Percentiles rank a stretch among this genome's conserved stretches.
Evolutionary conservation across 1,140 invertebrate genomes (phyloP).

Genomic region (Aphidius ervi): DNA sequence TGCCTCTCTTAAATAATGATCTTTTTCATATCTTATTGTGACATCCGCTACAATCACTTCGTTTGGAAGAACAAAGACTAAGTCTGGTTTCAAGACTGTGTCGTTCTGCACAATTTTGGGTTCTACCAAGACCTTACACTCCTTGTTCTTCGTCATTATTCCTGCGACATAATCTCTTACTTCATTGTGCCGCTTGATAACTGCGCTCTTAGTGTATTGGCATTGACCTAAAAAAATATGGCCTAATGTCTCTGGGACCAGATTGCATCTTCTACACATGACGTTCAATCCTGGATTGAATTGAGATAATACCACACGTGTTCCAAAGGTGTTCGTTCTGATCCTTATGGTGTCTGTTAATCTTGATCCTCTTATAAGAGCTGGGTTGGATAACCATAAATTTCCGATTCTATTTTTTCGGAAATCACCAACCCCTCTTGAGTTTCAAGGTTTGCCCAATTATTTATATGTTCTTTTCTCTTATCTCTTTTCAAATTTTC

Average conservation of each 20-base stretch:
- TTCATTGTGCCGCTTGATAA: constrained; percentile 27
- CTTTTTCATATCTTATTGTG: constrained; percentile 38
- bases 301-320: constrained; percentile 13
- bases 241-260: constrained; percentile 18
- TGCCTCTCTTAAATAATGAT: constrained; percentile 22
- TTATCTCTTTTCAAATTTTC: constrained; percentile 12
- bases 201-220: constrained; percentile 7
- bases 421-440: constrained; percentile 1
- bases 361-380: constrained; percentile 23
- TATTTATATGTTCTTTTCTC: constrained; percentile 6
- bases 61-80: constrained; percentile 16
- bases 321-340: constrained; percentile 16
- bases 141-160: rapidly evolving
- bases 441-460: not conserved
- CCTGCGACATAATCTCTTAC: constrained; percentile 10
- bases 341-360: not conserved
- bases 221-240: constrained; percentile 26
- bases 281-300: not conserved
- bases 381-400: constrained; percentile 5
- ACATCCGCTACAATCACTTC: constrained; percentile 34
- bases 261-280: constrained; percentile 11
- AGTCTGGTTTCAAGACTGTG: constrained; percentile 17
- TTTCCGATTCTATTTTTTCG: constrained; percentile 9
- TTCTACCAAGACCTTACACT: not conserved
- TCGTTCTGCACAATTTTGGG: rapidly evolving